Evolutionary conservation across 2,888 invertebrate species (phyloP), one percentile per base, ranked within the genome.

Genomic region (Drosophila quinaria): DNA sequence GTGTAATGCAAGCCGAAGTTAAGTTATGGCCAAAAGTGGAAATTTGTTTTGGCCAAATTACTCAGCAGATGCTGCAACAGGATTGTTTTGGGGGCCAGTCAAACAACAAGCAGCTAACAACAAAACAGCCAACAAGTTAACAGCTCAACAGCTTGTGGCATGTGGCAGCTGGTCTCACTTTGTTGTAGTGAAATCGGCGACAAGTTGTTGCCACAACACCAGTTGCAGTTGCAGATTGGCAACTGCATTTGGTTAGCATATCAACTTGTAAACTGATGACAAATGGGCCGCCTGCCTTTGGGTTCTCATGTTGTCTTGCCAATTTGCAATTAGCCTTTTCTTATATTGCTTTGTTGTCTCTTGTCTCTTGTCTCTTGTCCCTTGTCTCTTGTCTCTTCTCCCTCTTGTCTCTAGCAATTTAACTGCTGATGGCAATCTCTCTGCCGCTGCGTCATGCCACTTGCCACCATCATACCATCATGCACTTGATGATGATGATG

Each of bases 81-180:
- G 19, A 49, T 13, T 17, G 37, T 37, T 25, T 46, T 46, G 11
- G 25, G 25, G 11, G n/a, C 25, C 25, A 46, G 46, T 25, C n/a
- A 29, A 47, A 47, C 29, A 47, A 15, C 46, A 11, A 49, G 25
- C 44, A 19, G 10, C 29, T 29, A 29, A 29, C 29, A 33, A 11
- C n/a, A 4, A 4, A 39, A 10, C 39, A 17, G 9, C 35, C 41
- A 61, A 67, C 56, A 70, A 70, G 35, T 64, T 74, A 64, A 80
- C 81, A 77, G 69, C 82, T 60, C 52, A 56, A 68, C 63, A 73
- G 60, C 46, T 41, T 64, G 78, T 72, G 88, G 84, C 86, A 86
- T 66, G 84, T 70, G 86, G 83, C 83, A 80, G 80, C 85, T 81
- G 56, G 19, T 37, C 9, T n/a, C 44, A 44, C 44, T 31, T 33